Evolutionary conservation across 1,140 invertebrate genomes (phyloP), one percentile per base, ranked within the genome.

Genomic region (Cyrtorhinus lividipennis): DNA sequence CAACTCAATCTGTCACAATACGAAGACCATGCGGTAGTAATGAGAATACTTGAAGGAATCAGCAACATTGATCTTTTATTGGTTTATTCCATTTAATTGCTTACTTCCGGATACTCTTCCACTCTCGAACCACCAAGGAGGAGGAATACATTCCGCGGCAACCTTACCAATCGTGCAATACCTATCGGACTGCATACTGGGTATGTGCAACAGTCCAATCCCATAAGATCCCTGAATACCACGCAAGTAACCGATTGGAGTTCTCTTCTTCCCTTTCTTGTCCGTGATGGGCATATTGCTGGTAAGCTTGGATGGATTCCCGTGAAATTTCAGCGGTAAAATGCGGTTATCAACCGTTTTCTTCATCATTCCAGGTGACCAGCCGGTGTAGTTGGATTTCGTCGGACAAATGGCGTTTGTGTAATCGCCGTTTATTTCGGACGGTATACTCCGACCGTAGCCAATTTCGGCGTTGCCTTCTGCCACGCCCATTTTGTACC

Each of bases 311-410:
- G 71, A 65, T 57, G 71, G 67, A 10, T 71, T 66, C 68, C 75
- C 63, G 5, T 78, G 72, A 66, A 94, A 85, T 63, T 81, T 73
- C 30, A 98, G 68, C 44, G 95, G 95, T 88, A 98, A 88, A 30
- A 97, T 73, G 59, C 95, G 80, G 77, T 97, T 97, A 61, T 95
- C 80, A 12, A 95, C 84, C 70, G 96, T 91, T 77, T 95, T 83
- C 0, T 89, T 92, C 68, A 94, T 78, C 0, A 93, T 92, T 23
- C 92, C 95, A 15, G 97, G 70, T 75, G 98, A 94, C 75, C 97
- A 94, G 0, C 94, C 94, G 68, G 96, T 83, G 69, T 92, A 93
- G 70, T 90, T 92, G 2, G 92, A 92, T 74, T 96, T 96, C 67
- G 92, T 85, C 72, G 95, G 92, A 75, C 88, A 94, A 15, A 95